Evolutionary conservation across 2,888 invertebrate species (phyloP).

Genomic region (Pheosia tremula): DNA sequence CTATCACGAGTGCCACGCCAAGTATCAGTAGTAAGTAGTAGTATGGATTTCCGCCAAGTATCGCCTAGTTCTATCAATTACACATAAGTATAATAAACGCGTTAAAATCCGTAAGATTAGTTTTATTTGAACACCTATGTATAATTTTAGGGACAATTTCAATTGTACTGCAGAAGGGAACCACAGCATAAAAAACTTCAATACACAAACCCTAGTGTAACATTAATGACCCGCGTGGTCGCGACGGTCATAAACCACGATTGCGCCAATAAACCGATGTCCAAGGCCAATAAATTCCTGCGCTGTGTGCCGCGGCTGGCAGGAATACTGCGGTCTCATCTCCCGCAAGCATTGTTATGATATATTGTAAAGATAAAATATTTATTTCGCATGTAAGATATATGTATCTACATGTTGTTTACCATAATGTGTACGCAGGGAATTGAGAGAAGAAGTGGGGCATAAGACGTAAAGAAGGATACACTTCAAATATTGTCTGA

Average conservation of each 20-base stretch:
- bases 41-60: too few species aligned
- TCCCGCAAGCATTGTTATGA: conserved; percentile 4
- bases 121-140: too few species aligned
- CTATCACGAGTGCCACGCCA: too few species aligned
- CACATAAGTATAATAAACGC: too few species aligned
- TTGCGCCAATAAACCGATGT: conserved; percentile 4
- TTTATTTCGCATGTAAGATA: background rate
- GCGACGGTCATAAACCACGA: conserved; percentile 1
- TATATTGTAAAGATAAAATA: conserved; percentile 4
- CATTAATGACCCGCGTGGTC: background rate
- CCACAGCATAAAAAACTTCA: background rate
- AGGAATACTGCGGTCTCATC: background rate
- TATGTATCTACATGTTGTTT: background rate
- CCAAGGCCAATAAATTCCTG: background rate
- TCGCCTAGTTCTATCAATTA: too few species aligned
- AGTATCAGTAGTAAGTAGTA: too few species aligned
- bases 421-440: background rate
- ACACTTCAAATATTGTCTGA: too few species aligned
- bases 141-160: too few species aligned
- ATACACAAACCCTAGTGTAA: background rate
- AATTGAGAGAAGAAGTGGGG: background rate
- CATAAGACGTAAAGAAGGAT: too few species aligned
- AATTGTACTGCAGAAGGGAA: background rate
- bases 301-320: background rate
- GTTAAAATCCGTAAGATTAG: too few species aligned